Base-by-base conservation (phyloP, 1,140 invertebrate species). In the Eufriesea mexicana region DNA sequence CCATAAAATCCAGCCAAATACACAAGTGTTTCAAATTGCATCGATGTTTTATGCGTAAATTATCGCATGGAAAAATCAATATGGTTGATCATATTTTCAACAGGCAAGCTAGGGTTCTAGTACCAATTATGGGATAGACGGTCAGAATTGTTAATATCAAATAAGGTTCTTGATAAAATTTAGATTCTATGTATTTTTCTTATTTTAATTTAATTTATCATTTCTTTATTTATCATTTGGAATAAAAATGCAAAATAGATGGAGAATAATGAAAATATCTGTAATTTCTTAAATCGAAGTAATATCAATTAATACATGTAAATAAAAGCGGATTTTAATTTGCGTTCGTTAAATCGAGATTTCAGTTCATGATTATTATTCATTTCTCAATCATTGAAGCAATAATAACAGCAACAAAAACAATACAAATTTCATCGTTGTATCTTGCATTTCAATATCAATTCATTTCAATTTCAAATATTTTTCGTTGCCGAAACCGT, bases 381-480 rank as follows among this genome's bases (percentile, higher is more conserved):
- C 35, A 14, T 62, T 18, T 35, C 1, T 6, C 2, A 61, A 61
- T 6, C 12, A 59, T 0, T 12, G 59, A 25, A 18, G 28, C 61
- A 62, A 35, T 28, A 62, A 35, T 35, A 35, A 35, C 8, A 4
- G 8, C 8, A 28, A 35, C 14, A 4, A 9, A 6, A 28, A 35
- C 28, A 18, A 62, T 35, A 35, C 6, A 0, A 16, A 18, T 35
- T 62, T 62, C 61, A 62, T 35, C 16, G 28, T 0, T 62, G 28
- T 35, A 62, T 35, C 28, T 35, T 25, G 14, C 61, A 35, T 62
- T 35, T 8, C 16, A 14, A 35, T 35, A 18, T 62, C 18, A 18
- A 62, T 62, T 28, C 61, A 35, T 35, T 62, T 62, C 28, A 35
- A 62, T 28, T 62, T 62, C 61, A 18, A 62, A 62, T 62, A 62